These are phyloP conservation scores for Drosophila fuyamai DNA, from an alignment of 1,140 invertebrate genomes.

Conservation along the genomic window DNA sequence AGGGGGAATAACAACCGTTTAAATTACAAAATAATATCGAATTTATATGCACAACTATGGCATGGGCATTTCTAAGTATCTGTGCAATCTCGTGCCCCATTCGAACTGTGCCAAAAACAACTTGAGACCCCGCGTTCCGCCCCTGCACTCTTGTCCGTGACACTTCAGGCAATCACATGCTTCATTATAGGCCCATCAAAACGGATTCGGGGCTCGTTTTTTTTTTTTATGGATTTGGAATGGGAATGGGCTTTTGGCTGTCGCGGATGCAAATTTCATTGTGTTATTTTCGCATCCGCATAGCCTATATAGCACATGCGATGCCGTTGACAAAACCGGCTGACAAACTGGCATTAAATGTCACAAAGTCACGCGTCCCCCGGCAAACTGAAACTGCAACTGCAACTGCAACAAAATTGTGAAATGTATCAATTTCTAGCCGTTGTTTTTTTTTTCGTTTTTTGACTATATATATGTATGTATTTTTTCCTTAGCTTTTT, in stretches of 20 bases:
- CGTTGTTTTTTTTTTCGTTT: slow-evolving; percentile 55
- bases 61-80: neutral
- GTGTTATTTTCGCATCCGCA: slow-evolving; percentile 75
- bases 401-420: slow-evolving; percentile 57
- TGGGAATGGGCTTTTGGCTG: neutral
- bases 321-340: slow-evolving; percentile 43
- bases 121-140: slow-evolving; percentile 15
- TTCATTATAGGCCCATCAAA: slow-evolving; percentile 77
- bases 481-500: slow-evolving; percentile 6
- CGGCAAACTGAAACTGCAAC: slow-evolving; percentile 29
- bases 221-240: no score
- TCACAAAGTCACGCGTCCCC: slow-evolving; percentile 74
- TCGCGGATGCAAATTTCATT: slow-evolving; percentile 70
- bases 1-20: no score
- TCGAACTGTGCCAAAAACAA: slow-evolving; percentile 38
- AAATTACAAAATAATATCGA: neutral
- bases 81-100: slow-evolving; percentile 4
- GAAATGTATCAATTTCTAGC: slow-evolving; percentile 78
- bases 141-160: slow-evolving; percentile 36
- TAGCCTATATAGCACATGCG: slow-evolving; percentile 37
- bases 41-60: neutral
- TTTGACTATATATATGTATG: neutral
- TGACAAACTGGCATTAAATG: slow-evolving; percentile 79
- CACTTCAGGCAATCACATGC: slow-evolving; percentile 78
- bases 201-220: neutral